Base-by-base conservation (phyloP, 1,140 invertebrate species). In the Tribolium castaneum region DNA sequence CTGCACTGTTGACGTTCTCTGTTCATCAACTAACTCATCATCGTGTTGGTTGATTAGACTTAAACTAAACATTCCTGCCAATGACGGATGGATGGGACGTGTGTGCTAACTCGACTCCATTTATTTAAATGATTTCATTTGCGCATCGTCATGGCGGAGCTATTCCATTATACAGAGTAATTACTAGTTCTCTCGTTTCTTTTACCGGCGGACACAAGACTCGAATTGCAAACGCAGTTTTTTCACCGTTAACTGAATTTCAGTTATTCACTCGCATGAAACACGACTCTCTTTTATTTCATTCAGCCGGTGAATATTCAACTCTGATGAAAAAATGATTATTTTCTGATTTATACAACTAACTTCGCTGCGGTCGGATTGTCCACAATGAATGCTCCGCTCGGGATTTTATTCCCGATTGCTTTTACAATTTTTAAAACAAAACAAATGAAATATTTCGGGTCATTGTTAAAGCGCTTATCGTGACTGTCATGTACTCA, bases 91-190 rank as follows among this genome's bases (percentile, higher is more conserved):
- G 16, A 73, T 51, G 34, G 19, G 22, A 56, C 66, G 70, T 59
- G 66, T 30, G 39, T 50, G 51, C 19, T 22, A 72, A 70, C 35
- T 70, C 10, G 14, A 12, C 12, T 77, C 52, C 76, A 50, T 77
- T 72, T 77, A 77, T 77, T 77, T 77, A 56, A 49, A 72, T 77
- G 39, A 78, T 74, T 78, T 73, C 30, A 78, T 78, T 73, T 73
- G 71, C 76, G 25, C 39, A 19, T 51, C 50, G 5, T 16, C 34
- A 16, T 34, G 4, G 19, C 66, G 22, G 59, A 9, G 13, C 59
- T 34, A 22, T 34, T 66, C 25, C 59, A 66, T 66, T 75, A 35
- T 75, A 59, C 13, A 16, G 35, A 66, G 54, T 75, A 66, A 75
- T 75, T 75, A 66, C 25, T 30, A 30, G 25, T 30, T 30, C 25